Evolutionary conservation across 2,113 vertebrate genomes (phyloP).

Genomic region (Elachura formosa): DNA sequence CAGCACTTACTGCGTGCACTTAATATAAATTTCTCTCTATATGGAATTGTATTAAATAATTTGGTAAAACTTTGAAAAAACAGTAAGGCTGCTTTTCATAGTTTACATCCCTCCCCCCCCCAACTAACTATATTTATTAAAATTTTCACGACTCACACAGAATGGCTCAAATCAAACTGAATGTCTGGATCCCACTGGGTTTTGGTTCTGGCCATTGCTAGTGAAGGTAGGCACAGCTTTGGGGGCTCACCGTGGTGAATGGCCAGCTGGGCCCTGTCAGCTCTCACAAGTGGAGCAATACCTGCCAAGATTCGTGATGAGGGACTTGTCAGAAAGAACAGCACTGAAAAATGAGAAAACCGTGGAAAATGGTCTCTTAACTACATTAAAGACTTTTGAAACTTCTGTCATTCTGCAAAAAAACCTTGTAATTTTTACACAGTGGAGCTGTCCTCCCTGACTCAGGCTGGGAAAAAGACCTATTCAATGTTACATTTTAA

Average conservation of each 20-base stretch:
- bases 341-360: background rate
- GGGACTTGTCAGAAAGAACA: background rate
- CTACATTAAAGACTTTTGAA: conserved; percentile 4
- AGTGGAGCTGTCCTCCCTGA: background rate
- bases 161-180: background rate
- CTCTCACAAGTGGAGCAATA: background rate
- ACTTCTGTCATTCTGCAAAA: background rate
- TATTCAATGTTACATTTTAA: conserved; percentile 67
- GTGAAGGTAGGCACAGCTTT: background rate
- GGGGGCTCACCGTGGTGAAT: rapidly evolving
- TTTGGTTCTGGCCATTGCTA: background rate
- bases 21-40: background rate
- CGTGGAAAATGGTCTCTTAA: background rate
- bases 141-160: background rate
- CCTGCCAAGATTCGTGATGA: background rate
- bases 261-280: background rate
- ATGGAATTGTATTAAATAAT: background rate
- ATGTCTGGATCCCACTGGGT: background rate
- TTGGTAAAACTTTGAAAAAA: background rate
- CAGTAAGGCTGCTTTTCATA: background rate
- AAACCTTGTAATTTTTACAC: conserved; percentile 17
- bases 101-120: background rate
- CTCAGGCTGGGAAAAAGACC: conserved; percentile 14
- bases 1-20: background rate
- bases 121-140: background rate